Percentiles rank a stretch among this genome's conserved stretches.
phyloP scores from a whole-genome alignment of 92 coral and sea anemone species.

The Ricordea florida region DNA sequence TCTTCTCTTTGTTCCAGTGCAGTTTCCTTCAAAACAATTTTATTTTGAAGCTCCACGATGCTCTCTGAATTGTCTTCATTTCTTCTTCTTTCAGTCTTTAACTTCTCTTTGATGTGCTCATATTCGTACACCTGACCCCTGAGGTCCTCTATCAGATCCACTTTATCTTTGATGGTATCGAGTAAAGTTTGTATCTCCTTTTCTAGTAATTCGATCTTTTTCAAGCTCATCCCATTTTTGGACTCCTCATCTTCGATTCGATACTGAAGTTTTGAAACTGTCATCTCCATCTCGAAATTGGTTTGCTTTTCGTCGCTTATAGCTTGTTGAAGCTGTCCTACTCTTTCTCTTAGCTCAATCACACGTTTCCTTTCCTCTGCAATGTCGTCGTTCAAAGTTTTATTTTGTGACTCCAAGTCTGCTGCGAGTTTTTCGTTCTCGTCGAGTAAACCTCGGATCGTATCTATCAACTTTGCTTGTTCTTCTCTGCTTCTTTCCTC shows the following conservation, averaged over 20 bases:
- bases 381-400: conserved; percentile 60
- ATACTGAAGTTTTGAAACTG: conserved; percentile 41
- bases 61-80: conserved; percentile 38
- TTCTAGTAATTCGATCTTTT: conserved; percentile 58
- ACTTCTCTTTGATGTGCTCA: conserved; percentile 41
- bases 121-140: conserved; percentile 41
- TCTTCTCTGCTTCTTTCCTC: conserved; percentile 69
- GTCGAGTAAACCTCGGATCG: conserved; percentile 63
- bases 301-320: conserved; percentile 60
- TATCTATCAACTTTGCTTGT: conserved; percentile 62
- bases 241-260: conserved; percentile 65
- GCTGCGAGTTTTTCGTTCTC: conserved; percentile 81
- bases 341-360: conserved; percentile 58
- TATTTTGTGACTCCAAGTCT: conserved; percentile 71
- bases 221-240: conserved; percentile 47
- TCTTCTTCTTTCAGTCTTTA: conserved; percentile 44
- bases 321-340: conserved; percentile 59
- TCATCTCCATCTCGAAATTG: conserved; percentile 61
- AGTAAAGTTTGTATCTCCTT: conserved; percentile 43
- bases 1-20: conserved; percentile 47
- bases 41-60: conserved; percentile 59
- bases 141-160: conserved; percentile 53
- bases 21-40: conserved; percentile 44
- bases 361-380: conserved; percentile 63
- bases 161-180: conserved; percentile 49